Conservation (phyloP, 2,888 invertebrate species). For the Ephialtes manifestator region DNA sequence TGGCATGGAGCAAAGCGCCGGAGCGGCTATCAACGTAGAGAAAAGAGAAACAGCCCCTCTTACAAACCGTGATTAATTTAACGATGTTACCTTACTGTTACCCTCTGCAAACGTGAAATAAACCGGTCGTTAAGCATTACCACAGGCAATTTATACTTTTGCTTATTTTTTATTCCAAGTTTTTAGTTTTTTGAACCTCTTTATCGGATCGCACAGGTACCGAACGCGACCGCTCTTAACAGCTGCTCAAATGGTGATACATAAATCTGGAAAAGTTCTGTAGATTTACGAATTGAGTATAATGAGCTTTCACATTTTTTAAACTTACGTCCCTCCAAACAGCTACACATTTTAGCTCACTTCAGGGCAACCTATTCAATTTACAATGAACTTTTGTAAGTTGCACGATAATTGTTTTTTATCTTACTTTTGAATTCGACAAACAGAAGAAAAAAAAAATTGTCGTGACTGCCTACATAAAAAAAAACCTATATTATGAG, state of each 20-base stretch:
- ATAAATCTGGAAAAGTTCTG: background rate
- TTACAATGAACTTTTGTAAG: background rate
- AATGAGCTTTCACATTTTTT: background rate
- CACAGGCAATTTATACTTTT: constrained; percentile 27
- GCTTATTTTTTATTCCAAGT: constrained; percentile 13
- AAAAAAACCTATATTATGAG: no score
- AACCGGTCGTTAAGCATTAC: constrained; percentile 25
- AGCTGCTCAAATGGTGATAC: background rate
- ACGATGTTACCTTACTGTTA: constrained; percentile 7
- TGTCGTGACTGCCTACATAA: no score
- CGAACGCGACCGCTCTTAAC: background rate
- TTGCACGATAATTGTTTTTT: no score
- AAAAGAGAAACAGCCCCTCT: constrained; percentile 6
- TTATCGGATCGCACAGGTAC: background rate
- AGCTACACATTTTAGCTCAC: background rate
- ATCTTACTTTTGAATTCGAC: no score
- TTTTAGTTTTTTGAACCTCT: background rate
- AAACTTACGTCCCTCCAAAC: background rate
- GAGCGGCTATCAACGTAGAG: background rate
- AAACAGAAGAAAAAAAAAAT: no score
- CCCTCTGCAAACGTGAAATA: constrained; percentile 10
- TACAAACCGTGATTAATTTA: constrained; percentile 27
- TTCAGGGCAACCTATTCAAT: background rate
- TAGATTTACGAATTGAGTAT: background rate
- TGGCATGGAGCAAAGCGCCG: background rate